phyloP scores from a whole-genome alignment of 2,113 vertebrate species.

The Willisornis vidua region DNA sequence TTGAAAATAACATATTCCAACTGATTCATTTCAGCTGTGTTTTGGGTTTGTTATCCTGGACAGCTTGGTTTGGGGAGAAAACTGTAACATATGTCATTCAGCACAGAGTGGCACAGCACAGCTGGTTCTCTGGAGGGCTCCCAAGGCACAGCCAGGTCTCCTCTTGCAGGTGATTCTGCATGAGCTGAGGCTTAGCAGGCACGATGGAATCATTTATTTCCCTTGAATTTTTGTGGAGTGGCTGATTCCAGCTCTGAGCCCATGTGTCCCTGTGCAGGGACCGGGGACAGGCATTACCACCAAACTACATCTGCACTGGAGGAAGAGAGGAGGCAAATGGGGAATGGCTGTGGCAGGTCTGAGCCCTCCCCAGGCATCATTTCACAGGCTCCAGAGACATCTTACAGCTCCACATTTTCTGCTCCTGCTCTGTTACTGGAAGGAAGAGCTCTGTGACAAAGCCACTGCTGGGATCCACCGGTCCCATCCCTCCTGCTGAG shows the following conservation, averaged over 20 bases:
- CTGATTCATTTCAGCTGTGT: not conserved
- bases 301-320: not conserved
- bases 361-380: not conserved
- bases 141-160: not conserved
- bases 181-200: not conserved
- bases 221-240: not conserved
- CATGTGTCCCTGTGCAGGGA: accelerated
- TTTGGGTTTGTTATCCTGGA: not conserved
- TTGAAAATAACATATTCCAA: not conserved
- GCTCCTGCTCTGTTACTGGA: accelerated
- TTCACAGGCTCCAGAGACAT: not conserved
- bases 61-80: not conserved
- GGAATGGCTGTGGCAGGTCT: not conserved
- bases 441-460: not conserved
- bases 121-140: not conserved
- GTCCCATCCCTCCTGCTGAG: not conserved
- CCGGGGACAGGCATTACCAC: not conserved
- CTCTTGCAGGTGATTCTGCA: not conserved
- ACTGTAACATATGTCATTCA: not conserved
- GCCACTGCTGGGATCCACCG: not conserved
- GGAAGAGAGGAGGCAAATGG: not conserved
- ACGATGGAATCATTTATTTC: accelerated
- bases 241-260: not conserved
- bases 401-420: not conserved
- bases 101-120: not conserved